Evolutionary conservation across 2,113 vertebrate species (phyloP).

Genomic region (Microcebus jonahi): DNA sequence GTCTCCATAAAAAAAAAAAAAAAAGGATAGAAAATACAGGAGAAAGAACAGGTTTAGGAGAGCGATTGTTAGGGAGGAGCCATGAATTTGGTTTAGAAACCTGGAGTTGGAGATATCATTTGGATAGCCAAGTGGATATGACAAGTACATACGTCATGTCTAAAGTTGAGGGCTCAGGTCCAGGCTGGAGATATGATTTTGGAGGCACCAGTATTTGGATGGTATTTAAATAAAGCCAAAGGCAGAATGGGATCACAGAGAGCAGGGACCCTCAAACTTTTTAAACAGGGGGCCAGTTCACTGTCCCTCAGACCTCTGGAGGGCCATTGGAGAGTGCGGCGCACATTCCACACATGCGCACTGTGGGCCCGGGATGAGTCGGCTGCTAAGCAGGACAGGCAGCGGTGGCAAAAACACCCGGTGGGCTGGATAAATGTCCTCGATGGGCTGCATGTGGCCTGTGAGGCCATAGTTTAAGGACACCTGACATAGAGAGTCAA

Average conservation of each 20-base stretch:
- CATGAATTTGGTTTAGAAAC: neutral
- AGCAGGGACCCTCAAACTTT: no score
- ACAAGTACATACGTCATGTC: neutral
- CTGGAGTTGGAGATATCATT: neutral
- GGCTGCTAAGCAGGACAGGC: no score
- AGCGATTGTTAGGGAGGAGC: neutral
- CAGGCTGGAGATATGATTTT: neutral
- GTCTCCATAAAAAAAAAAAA: neutral
- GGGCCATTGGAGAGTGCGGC: no score
- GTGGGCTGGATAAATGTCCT: no score
- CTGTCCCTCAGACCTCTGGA: no score
- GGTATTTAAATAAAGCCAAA: conserved; percentile 4
- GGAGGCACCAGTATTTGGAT: neutral
- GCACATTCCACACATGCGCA: no score
- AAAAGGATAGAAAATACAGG: neutral
- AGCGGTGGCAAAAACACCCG: no score
- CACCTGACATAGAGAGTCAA: neutral
- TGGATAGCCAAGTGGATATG: neutral
- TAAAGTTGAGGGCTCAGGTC: neutral
- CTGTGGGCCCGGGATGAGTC: no score
- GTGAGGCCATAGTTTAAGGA: no score
- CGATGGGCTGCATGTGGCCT: no score
- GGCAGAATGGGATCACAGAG: neutral
- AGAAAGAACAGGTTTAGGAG: neutral
- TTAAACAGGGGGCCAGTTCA: no score